Conservation (phyloP, 1,140 invertebrate genomes). For the Bombus impatiens region DNA sequence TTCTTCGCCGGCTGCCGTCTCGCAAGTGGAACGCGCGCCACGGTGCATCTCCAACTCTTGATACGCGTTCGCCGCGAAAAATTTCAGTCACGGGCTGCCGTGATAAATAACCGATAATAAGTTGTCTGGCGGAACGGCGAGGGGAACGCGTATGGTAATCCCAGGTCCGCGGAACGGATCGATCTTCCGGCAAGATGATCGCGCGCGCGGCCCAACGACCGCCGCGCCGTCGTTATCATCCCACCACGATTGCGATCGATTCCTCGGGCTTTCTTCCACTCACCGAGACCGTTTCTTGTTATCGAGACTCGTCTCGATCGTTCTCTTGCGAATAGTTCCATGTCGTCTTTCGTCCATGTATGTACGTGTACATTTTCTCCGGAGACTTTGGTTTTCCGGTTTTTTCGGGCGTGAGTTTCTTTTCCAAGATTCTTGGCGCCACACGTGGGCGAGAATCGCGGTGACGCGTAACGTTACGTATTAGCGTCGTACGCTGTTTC, state of each 20-base stretch:
- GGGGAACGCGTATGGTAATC: slow-evolving; percentile 21
- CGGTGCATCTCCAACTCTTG: slow-evolving; percentile 21
- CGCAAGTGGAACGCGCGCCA: slow-evolving; percentile 38
- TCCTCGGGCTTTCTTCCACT: background rate
- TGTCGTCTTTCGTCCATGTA: background rate
- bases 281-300: slow-evolving; percentile 10
- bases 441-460: no score
- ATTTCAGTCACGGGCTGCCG: slow-evolving; percentile 48
- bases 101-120: slow-evolving; percentile 52
- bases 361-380: background rate
- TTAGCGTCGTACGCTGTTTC: no score
- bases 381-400: background rate
- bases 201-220: background rate
- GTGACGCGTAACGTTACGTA: no score
- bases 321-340: background rate
- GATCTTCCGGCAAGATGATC: slow-evolving; percentile 23
- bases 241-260: slow-evolving; percentile 26
- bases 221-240: background rate
- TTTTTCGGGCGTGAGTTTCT: background rate
- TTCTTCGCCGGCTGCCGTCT: background rate
- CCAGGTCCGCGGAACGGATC: background rate
- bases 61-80: slow-evolving; percentile 12
- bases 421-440: background rate
- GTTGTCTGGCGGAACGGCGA: slow-evolving; percentile 17
- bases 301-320: background rate